phyloP scores from a whole-genome alignment of 2,797 vertebrate genomes.

The Muscicapa comitata region DNA sequence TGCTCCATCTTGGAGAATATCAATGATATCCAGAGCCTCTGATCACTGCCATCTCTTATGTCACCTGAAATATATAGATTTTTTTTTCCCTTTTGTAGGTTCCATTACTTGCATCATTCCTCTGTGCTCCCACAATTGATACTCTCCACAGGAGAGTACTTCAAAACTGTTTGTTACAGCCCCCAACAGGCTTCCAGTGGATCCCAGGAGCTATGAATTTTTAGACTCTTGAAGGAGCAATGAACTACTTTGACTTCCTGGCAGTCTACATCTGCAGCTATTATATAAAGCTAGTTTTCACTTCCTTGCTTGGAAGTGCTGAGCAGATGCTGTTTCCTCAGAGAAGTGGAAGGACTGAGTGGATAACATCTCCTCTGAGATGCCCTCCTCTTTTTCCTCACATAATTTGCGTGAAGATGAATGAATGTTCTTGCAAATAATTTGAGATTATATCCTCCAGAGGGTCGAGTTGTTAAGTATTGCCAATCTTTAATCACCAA shows the following conservation, averaged over 20 bases:
- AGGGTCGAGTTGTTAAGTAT: neutral
- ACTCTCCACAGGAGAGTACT: neutral
- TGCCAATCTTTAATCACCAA: neutral
- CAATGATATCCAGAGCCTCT: neutral
- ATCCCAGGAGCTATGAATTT: neutral
- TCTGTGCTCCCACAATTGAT: neutral
- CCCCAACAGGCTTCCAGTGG: neutral
- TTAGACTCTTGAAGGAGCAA: neutral
- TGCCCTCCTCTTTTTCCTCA: neutral
- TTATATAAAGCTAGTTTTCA: neutral
- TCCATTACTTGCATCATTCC: neutral
- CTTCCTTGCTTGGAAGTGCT: neutral
- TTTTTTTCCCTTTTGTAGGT: neutral
- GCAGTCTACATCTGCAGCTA: neutral
- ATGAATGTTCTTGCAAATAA: neutral
- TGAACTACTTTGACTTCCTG: constrained; percentile 8
- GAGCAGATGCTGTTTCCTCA: constrained; percentile 3
- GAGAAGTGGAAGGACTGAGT: neutral
- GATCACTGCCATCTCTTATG: neutral
- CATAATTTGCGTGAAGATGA: neutral
- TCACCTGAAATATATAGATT: neutral
- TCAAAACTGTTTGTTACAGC: neutral
- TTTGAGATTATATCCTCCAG: neutral
- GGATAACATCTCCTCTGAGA: constrained; percentile 36
- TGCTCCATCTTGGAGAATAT: neutral